Conservation (phyloP, 2,888 invertebrate species). For the Synanthedon andrenaeformis region DNA sequence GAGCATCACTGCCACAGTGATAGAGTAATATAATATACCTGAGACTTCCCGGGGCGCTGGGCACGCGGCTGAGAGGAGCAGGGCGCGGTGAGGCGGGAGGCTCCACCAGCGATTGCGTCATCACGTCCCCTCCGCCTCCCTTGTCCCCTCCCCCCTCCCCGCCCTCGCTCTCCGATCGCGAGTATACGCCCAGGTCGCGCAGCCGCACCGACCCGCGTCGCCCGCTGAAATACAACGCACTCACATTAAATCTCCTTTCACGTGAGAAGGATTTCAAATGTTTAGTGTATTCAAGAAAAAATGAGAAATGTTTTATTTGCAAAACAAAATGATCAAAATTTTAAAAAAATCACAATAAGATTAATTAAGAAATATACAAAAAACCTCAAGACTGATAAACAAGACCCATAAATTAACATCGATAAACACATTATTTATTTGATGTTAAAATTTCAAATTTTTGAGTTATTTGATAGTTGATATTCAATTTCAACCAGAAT, state of each 20-base stretch:
- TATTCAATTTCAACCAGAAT: neutral
- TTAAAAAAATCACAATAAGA: too few species aligned
- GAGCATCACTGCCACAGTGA: too few species aligned
- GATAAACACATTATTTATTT: too few species aligned
- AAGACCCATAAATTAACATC: too few species aligned
- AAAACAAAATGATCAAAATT: too few species aligned
- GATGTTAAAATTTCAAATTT: too few species aligned
- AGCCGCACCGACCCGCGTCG: constrained; percentile 61
- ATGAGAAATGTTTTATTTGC: too few species aligned
- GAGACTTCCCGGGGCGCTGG: constrained; percentile 82
- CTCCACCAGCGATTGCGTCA: constrained; percentile 66
- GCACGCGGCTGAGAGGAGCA: constrained; percentile 70
- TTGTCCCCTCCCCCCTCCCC: constrained; percentile 29
- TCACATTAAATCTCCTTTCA: neutral
- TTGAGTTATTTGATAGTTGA: too few species aligned
- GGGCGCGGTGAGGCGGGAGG: constrained; percentile 36
- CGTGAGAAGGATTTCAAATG: too few species aligned
- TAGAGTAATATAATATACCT: constrained; percentile 58
- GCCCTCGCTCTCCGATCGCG: constrained; percentile 7
- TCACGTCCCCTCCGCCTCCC: constrained; percentile 40
- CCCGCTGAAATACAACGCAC: constrained; percentile 16
- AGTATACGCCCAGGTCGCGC: constrained; percentile 56
- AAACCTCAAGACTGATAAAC: too few species aligned
- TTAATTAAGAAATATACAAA: too few species aligned
- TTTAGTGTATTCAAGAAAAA: too few species aligned